Percentiles rank a stretch among this genome's conserved stretches.
Evolutionary conservation across 2,888 invertebrate genomes (phyloP).

Genomic region (Tortrix viridana): DNA sequence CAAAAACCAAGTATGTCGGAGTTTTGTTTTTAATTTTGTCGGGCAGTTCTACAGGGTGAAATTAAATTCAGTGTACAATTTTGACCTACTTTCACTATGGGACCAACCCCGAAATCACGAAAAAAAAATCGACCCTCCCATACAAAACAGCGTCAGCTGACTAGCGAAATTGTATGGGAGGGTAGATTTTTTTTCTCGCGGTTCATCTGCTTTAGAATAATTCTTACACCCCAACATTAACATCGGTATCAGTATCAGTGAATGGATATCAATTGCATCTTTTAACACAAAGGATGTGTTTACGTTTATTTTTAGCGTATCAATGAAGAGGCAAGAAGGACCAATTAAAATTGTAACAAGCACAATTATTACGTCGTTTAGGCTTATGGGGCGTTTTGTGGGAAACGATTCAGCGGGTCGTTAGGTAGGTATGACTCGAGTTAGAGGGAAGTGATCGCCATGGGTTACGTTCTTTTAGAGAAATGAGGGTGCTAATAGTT

Average conservation of each 20-base stretch:
- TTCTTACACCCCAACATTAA: no score
- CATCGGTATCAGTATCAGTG: neutral
- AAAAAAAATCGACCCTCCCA: no score
- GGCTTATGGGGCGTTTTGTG: slow-evolving; percentile 47
- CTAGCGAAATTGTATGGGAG: no score
- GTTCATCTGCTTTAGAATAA: no score
- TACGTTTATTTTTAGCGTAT: slow-evolving; percentile 6
- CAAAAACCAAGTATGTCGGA: no score
- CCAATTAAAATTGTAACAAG: slow-evolving; percentile 34
- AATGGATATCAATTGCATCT: slow-evolving; percentile 2
- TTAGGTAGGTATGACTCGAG: slow-evolving; percentile 67
- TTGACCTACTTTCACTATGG: no score
- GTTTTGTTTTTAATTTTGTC: no score
- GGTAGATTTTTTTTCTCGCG: no score
- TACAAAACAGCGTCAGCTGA: no score
- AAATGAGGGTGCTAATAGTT: slow-evolving; percentile 60
- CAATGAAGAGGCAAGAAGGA: slow-evolving; percentile 6
- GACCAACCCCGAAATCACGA: no score
- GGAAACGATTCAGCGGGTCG: slow-evolving; percentile 62
- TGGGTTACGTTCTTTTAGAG: slow-evolving; percentile 57
- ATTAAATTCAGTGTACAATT: no score
- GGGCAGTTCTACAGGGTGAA: no score
- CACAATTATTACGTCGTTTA: slow-evolving; percentile 38
- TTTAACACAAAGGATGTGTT: neutral
- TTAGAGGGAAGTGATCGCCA: slow-evolving; percentile 58